Evolutionary conservation across 2,888 invertebrate species (phyloP), one percentile per base, ranked within the genome.

Genomic region (Pocota personata): DNA sequence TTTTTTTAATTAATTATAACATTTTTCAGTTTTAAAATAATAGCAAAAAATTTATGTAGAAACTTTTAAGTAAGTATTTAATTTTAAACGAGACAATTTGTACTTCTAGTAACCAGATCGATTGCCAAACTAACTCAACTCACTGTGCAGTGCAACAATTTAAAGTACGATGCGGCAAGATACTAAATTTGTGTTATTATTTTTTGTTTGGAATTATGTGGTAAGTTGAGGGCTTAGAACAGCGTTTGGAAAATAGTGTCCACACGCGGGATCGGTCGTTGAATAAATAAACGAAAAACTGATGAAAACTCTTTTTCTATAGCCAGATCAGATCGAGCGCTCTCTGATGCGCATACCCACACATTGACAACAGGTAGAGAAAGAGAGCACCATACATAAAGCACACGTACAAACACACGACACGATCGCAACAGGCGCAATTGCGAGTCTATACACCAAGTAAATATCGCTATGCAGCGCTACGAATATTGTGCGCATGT

Each of bases 221-320:
- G 76, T 82, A 80, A 80, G 80, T 48, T 72, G 71, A 86, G 37
- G 86, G 86, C 76, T 86, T 86, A 86, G 82, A 80, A 82, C 71
- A 76, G 80, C 66, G 86, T 86, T 86, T 82, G 86, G 89, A 89
- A 91, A 91, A 90, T 90, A 92, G 90, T 91, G 92, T 91, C 92
- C 91, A 91, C 91, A 90, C 91, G 90, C 91, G 90, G 90, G 90
- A 91, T 92, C 91, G 90, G 90, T 91, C 92, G 91, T 90, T 90
- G 91, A 92, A 91, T 92, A 92, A 92, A 92, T 92, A 92, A 92
- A 91, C 89, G 89, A 89, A 89, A 87, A 88, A 88, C 88, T 88
- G 87, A 82, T 87, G 88, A 87, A 88, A 87, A 69, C 83, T 79
- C 87, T 89, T 87, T 87, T 84, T 86, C 86, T 86, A 82, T 86